Evolutionary conservation across 2,797 vertebrate genomes (phyloP).

Genomic region (Pangasius krempfi): DNA sequence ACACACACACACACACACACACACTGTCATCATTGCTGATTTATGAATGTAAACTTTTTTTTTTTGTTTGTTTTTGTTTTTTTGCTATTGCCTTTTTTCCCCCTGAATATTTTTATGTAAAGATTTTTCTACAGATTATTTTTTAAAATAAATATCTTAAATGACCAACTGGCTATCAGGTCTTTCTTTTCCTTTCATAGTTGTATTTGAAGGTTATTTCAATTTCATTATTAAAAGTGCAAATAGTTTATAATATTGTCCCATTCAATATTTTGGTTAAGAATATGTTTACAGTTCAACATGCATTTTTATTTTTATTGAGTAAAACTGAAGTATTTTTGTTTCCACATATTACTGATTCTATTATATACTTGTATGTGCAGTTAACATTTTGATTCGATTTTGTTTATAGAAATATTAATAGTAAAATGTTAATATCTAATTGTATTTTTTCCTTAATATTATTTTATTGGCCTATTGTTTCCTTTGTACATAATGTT

Average conservation of each 20-base stretch:
- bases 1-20: neutral
- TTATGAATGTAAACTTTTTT: slow-evolving; percentile 73
- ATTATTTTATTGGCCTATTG: too few relatives aligned
- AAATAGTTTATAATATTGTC: neutral
- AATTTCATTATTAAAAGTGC: neutral
- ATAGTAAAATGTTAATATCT: neutral
- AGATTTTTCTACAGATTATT: slow-evolving; percentile 81
- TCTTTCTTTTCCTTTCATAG: neutral
- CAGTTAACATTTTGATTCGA: neutral
- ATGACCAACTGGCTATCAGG: neutral
- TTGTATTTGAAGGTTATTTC: neutral
- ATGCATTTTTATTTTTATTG: neutral
- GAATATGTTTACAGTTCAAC: neutral
- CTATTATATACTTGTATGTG: neutral
- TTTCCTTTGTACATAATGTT: neutral
- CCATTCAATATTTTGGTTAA: neutral
- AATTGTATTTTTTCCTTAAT: neutral
- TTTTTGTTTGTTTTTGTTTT: slow-evolving; percentile 64
- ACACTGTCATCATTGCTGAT: slow-evolving; percentile 70
- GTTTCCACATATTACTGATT: too few relatives aligned
- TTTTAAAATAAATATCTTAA: slow-evolving; percentile 85
- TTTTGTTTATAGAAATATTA: neutral
- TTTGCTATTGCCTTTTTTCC: slow-evolving; percentile 42
- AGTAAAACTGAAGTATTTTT: neutral
- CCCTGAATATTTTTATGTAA: slow-evolving; percentile 85